Conservation (phyloP, 2,797 vertebrate species). For the Sebastes oblongus region DNA sequence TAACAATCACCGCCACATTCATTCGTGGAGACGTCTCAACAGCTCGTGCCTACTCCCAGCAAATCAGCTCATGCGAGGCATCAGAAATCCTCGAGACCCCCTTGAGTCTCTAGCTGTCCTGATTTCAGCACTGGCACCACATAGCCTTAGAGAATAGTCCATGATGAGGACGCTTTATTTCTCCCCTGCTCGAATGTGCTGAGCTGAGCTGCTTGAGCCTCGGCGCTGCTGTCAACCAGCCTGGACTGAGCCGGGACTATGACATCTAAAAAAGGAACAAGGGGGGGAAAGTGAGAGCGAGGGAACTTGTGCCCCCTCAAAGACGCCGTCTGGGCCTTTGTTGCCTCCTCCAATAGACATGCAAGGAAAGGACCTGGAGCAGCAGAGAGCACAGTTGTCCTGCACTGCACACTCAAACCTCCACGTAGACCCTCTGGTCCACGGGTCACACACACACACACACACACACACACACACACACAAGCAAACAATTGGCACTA, state of each 20-base stretch:
- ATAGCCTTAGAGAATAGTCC: constrained; percentile 67
- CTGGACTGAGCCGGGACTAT: constrained; percentile 25
- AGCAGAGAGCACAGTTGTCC: constrained; percentile 12
- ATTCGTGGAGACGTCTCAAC: constrained; percentile 49
- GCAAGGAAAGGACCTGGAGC: constrained; percentile 27
- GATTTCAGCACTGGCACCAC: constrained; percentile 59
- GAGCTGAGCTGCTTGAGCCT: constrained; percentile 44
- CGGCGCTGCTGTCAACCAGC: constrained; percentile 41
- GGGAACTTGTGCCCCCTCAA: constrained; percentile 47
- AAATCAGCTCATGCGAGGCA: constrained; percentile 48
- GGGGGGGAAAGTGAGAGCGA: not conserved
- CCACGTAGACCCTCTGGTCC: constrained; percentile 8
- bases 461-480: not conserved
- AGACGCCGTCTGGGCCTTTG: constrained; percentile 58
- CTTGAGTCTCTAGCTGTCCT: constrained; percentile 60
- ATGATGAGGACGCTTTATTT: constrained; percentile 66
- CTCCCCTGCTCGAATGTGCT: constrained; percentile 42
- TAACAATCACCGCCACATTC: constrained; percentile 61
- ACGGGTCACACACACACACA: not conserved
- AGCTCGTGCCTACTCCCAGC: constrained; percentile 28
- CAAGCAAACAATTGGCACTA: constrained; percentile 20
- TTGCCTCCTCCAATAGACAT: constrained; percentile 62
- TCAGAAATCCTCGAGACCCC: constrained; percentile 54
- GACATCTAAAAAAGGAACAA: constrained; percentile 30
- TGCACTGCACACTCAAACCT: constrained; percentile 15